Evolutionary conservation across 2,888 invertebrate species (phyloP).

Genomic region (Parochlus steinenii): DNA sequence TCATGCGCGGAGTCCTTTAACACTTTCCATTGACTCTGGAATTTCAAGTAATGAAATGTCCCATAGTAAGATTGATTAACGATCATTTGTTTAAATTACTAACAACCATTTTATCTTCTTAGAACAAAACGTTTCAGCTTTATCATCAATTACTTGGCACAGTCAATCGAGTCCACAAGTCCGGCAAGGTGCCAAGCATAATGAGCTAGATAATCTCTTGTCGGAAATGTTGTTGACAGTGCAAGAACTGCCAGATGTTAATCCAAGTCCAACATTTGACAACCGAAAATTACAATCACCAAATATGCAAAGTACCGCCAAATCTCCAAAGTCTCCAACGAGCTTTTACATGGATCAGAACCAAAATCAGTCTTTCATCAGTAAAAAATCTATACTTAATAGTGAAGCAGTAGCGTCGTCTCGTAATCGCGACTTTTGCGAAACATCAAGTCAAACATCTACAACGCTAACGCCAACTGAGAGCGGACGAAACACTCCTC

Average conservation of each 20-base stretch:
- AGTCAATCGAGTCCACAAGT: slow-evolving; percentile 21
- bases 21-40: slow-evolving; percentile 8
- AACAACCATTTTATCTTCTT: too few species aligned
- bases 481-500: slow-evolving; percentile 19
- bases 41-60: slow-evolving; percentile 12
- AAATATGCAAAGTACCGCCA: neutral
- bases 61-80: too few species aligned
- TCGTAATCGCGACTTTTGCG: slow-evolving; percentile 17
- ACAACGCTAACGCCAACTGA: slow-evolving; percentile 21
- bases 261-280: slow-evolving; percentile 4
- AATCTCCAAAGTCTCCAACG: neutral
- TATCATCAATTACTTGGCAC: too few species aligned
- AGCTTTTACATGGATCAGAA: slow-evolving; percentile 1
- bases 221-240: slow-evolving; percentile 78
- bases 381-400: neutral
- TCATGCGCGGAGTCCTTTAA: slow-evolving; percentile 8
- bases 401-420: slow-evolving; percentile 2
- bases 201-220: slow-evolving; percentile 68
- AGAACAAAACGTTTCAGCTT: too few species aligned
- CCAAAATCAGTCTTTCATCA: neutral
- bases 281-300: slow-evolving; percentile 4
- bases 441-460: slow-evolving; percentile 20
- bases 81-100: too few species aligned
- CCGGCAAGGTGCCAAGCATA: too few species aligned
- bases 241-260: slow-evolving; percentile 54